phyloP scores from a whole-genome alignment of 2,888 invertebrate species.

The Rugalucina vietnamica region DNA sequence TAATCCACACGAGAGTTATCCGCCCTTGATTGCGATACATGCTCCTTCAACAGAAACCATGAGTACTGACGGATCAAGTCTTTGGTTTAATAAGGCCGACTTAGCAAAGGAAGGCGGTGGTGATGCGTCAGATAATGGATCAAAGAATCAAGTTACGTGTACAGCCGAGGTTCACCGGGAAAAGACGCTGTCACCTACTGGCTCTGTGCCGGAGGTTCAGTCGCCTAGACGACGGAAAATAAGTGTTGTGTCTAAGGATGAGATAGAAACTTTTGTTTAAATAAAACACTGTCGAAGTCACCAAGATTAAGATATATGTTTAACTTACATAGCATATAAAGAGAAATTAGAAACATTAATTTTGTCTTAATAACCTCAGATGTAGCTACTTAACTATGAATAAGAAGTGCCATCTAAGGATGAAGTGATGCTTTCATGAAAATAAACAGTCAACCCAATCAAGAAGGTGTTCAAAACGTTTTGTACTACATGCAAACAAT shows the following conservation, averaged over 20 bases:
- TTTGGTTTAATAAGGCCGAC: not conserved
- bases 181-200: constrained; percentile 68
- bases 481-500: too few species aligned
- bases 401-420: too few species aligned
- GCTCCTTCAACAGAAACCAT: not conserved
- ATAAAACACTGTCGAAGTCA: too few species aligned
- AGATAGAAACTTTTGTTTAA: constrained; percentile 52
- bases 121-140: constrained; percentile 56
- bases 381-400: too few species aligned
- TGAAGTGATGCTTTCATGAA: too few species aligned
- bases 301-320: too few species aligned
- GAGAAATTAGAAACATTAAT: too few species aligned
- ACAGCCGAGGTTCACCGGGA: constrained; percentile 78
- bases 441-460: too few species aligned
- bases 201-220: not conserved
- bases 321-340: too few species aligned
- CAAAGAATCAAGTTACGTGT: constrained; percentile 76
- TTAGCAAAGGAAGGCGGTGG: not conserved
- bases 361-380: too few species aligned
- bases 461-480: too few species aligned
- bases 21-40: not conserved
- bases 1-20: not conserved
- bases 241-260: constrained; percentile 58
- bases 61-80: not conserved
- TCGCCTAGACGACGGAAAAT: constrained; percentile 51